Evolutionary conservation across 1,140 invertebrate genomes (phyloP), one percentile per base, ranked within the genome.

Genomic region (Hyles euphorbiae): DNA sequence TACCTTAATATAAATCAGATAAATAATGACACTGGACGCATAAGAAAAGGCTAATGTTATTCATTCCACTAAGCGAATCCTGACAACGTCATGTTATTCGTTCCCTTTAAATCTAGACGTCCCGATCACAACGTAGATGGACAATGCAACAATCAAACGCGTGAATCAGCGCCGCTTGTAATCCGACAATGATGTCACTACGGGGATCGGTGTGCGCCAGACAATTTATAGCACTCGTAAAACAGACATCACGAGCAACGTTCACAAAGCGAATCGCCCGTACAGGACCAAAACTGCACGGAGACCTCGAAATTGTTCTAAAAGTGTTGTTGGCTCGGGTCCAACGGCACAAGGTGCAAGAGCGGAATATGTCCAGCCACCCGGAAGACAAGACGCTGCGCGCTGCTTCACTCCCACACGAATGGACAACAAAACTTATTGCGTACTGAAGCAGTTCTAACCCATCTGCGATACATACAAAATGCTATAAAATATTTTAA

Each of bases 231-330:
- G 33, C 48, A 32, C 7, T 34, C 50, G n/a, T 40, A 40, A 40
- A 40, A 40, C 12, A 52, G 49, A 49, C 40, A 58, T 33, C 34
- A 61, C 56, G 53, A 34, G 46, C 47, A 46, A 33, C 33, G 50
- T 34, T 34, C 22, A 52, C 32, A 22, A 11, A 51, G 49, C 46
- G 49, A 62, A 58, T 63, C 32, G 57, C 43, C 46, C 48, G 56
- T 55, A 56, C 55, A 46, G 58, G 48, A 49, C 40, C 48, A 61
- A 60, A 67, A 57, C 56, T 59, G 63, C 52, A 57, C 11, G 51
- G 50, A 65, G 67, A 71, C 68, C 73, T 76, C 73, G 70, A 66
- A 70, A 62, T 57, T 58, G 60, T 67, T 64, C 70, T 72, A 71
- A 68, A 73, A 71, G 56, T 63, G 66, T 58, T 55, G 58, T 72